Evolutionary conservation across 1,140 invertebrate genomes (phyloP), one percentile per base, ranked within the genome.

Genomic region (Drosophila sechellia): DNA sequence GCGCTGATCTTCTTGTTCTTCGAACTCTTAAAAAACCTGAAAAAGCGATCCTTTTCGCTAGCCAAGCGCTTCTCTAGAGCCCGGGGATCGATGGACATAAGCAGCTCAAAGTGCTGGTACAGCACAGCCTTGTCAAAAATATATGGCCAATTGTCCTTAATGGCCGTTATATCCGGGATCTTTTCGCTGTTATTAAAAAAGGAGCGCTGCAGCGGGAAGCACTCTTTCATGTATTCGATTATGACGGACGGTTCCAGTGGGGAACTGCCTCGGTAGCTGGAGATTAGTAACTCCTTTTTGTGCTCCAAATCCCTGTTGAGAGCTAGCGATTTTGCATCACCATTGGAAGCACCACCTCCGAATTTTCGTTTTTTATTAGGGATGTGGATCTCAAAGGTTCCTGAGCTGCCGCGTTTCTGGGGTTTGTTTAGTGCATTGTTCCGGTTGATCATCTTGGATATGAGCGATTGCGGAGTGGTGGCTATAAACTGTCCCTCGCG

Each of bases 131-230:
- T 90, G 40, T 73, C 77, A 31, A 90, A 90, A 22, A 90, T 90
- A 48, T 90, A 90, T 22, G 85, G 85, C 85, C 85, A 89, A 43
- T 90, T 90, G 12, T 85, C 68, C 43, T 90, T 90, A 25, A 90
- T 90, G 50, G 86, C 37, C n/a, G 66, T 80, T 35, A 90, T 90
- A 27, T 90, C 81, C 1, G 85, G 85, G 2, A 85, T 85, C 56
- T 90, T 90, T 50, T 90, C 85, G 37, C 77, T 90, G 22, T 90
- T 90, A 4, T 90, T 90, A 15, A 90, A 90, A 43, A 90, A 86
- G 1, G 74, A 71, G 0, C 86, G 86, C 60, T 90, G 85, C 45
- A 90, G 43, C 12, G 86, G 81, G 68, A 90, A 90, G 20, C 85
- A 90, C 54, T 86, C 86, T 40, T 90, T 90, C 85, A 90, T 90